These are phyloP conservation scores for Platypus cylindrus DNA, from an alignment of 2,888 invertebrate genomes.

Conservation along the genomic window DNA sequence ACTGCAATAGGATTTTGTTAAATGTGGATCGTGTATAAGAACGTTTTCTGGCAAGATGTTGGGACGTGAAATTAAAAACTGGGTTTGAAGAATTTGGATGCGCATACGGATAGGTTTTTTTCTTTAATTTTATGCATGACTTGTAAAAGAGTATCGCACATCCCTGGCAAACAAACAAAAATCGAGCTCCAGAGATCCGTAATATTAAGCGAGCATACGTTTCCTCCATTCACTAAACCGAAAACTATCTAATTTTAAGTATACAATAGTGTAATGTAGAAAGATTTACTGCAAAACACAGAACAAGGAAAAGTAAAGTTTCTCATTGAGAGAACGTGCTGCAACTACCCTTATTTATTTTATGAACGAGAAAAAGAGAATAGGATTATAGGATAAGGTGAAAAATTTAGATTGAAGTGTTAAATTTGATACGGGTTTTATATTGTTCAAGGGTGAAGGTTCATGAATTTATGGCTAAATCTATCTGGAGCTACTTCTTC, in stretches of 20 bases:
- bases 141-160: background rate
- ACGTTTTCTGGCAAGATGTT: too few relatives aligned
- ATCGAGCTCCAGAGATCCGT: background rate
- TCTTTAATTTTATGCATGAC: constrained; percentile 1
- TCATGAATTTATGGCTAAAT: too few relatives aligned
- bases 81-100: too few relatives aligned
- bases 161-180: too few relatives aligned
- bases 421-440: constrained; percentile 13
- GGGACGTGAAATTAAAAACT: too few relatives aligned
- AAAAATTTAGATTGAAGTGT: constrained; percentile 15
- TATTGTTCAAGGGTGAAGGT: constrained; percentile 11
- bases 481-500: too few relatives aligned
- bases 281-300: constrained; percentile 11
- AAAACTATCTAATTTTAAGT: constrained; percentile 12
- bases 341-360: constrained; percentile 13
- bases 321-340: constrained; percentile 9
- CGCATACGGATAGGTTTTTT: too few relatives aligned
- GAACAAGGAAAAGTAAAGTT: constrained; percentile 12
- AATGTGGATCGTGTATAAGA: too few relatives aligned
- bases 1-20: too few relatives aligned
- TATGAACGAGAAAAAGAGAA: constrained; percentile 12
- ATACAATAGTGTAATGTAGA: constrained; percentile 10
- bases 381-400: constrained; percentile 13
- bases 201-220: background rate
- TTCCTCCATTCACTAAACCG: background rate